Evolutionary conservation across 2,113 vertebrate genomes (phyloP).

Genomic region (Gymnogyps californianus): DNA sequence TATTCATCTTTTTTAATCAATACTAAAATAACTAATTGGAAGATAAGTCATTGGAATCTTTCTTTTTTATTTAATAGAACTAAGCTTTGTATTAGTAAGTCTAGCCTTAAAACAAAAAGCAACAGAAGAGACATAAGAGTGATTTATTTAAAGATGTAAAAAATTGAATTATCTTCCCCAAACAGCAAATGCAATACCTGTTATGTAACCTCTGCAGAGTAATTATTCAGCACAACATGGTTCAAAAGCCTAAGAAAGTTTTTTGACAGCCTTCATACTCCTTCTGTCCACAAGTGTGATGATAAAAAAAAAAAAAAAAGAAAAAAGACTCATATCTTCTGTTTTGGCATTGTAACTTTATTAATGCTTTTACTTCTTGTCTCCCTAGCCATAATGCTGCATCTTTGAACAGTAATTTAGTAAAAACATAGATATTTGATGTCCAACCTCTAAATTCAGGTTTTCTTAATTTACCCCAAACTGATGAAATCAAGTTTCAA

Average conservation of each 20-base stretch:
- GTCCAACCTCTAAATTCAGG: not conserved
- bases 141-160: not conserved
- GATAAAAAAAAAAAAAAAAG: not conserved
- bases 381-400: not conserved
- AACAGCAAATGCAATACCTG: not conserved
- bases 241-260: not conserved
- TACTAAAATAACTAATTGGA: not conserved
- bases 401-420: not conserved
- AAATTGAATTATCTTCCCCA: not conserved
- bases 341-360: not conserved
- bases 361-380: not conserved
- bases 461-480: not conserved
- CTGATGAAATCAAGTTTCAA: not conserved
- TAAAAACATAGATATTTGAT: not conserved
- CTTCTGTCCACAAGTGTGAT: not conserved
- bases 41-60: not conserved
- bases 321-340: not conserved
- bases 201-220: not conserved
- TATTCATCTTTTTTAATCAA: not conserved
- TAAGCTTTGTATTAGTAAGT: not conserved
- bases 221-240: not conserved
- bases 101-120: not conserved
- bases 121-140: not conserved
- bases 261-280: not conserved
- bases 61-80: not conserved